phyloP scores from a whole-genome alignment of 2,797 vertebrate genomes.

The Apodemus agrarius region DNA sequence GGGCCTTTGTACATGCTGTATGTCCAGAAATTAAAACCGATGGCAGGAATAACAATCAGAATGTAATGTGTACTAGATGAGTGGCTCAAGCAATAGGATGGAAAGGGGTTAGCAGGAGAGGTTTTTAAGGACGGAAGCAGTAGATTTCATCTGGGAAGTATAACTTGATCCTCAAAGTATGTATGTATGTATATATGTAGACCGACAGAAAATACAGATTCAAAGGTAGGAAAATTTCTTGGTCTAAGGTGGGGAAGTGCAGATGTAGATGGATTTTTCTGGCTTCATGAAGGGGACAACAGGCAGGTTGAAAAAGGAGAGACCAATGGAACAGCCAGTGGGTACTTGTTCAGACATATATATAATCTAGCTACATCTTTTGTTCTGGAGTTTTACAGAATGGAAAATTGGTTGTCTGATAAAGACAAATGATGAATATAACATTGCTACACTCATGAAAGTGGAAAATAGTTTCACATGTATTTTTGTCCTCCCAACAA shows the following conservation, averaged over 20 bases:
- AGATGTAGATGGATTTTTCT: slow-evolving; percentile 7
- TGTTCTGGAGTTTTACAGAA: neutral
- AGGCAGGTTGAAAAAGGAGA: slow-evolving; percentile 6
- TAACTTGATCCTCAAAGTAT: neutral
- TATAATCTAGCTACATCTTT: neutral
- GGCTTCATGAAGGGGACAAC: neutral
- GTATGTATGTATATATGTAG: neutral
- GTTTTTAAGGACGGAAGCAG: neutral
- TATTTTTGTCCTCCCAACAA: slow-evolving; percentile 41
- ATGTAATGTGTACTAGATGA: neutral
- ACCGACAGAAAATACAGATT: neutral
- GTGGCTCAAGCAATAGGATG: neutral
- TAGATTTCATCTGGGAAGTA: slow-evolving; percentile 16
- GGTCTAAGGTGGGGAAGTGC: neutral
- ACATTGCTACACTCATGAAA: slow-evolving; percentile 9
- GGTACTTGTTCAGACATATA: slow-evolving; percentile 35
- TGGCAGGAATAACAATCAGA: neutral
- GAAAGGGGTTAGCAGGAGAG: slow-evolving; percentile 21
- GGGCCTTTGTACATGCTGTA: neutral
- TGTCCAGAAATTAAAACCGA: slow-evolving; percentile 34
- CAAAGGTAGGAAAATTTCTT: neutral
- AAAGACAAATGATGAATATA: slow-evolving; percentile 29
- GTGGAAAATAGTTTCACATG: slow-evolving; percentile 41
- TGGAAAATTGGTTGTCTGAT: neutral
- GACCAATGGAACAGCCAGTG: neutral